phyloP scores from a whole-genome alignment of 2,888 invertebrate species.

The Perizoma affinitatum region DNA sequence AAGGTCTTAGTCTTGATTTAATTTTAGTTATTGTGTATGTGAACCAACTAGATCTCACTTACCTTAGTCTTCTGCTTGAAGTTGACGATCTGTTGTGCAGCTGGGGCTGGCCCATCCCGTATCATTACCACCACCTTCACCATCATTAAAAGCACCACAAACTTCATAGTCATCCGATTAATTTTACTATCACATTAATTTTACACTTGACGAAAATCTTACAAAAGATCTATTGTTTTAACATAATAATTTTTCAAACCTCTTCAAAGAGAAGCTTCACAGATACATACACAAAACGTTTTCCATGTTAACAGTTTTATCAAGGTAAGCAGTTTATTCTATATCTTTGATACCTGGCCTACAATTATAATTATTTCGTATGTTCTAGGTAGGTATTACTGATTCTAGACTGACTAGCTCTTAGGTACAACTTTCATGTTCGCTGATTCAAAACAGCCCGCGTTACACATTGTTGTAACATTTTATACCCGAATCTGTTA shows the following conservation, averaged over 20 bases:
- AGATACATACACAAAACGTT: no score
- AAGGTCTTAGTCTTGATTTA: no score
- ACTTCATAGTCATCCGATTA: background rate
- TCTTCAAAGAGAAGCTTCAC: no score
- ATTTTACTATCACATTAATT: background rate
- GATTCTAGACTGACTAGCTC: no score
- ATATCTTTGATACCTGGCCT: no score
- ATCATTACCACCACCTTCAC: constrained; percentile 21
- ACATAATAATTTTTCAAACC: no score
- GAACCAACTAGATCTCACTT: constrained; percentile 29
- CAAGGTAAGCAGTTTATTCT: no score
- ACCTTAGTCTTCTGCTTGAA: constrained; percentile 59
- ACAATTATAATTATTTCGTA: no score
- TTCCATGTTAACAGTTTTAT: no score
- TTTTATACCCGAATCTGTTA: constrained; percentile 28
- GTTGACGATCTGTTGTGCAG: constrained; percentile 55
- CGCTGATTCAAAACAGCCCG: constrained; percentile 33
- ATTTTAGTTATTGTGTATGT: no score
- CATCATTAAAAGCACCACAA: constrained; percentile 23
- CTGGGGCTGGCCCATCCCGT: constrained; percentile 52
- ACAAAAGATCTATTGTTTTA: no score
- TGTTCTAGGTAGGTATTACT: no score
- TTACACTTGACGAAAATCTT: background rate
- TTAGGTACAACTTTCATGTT: constrained; percentile 6
- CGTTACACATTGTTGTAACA: constrained; percentile 16